phyloP scores from a whole-genome alignment of 2,797 vertebrate species.

The Tarsius wallacei region DNA sequence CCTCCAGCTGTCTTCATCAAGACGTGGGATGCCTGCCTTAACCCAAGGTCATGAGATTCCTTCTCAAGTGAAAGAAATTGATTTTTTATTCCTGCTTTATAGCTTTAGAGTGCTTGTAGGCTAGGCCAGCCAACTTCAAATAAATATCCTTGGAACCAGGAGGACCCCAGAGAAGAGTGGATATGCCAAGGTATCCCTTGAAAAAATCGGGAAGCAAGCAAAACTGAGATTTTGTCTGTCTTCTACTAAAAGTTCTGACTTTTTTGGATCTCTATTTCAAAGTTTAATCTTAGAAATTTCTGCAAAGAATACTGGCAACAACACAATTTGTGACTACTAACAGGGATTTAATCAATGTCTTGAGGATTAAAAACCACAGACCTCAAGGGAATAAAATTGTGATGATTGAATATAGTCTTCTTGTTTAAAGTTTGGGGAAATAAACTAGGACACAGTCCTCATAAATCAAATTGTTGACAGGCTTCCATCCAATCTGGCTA shows the following conservation, averaged over 20 bases:
- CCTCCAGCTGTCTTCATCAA: not conserved
- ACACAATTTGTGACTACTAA: conserved; percentile 66
- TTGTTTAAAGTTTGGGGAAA: conserved; percentile 72
- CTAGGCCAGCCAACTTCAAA: not conserved
- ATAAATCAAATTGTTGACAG: conserved; percentile 84
- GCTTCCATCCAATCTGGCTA: conserved; percentile 1
- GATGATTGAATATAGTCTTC: conserved; percentile 75
- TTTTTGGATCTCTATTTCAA: not conserved
- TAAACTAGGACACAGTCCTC: not conserved
- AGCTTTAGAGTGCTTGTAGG: not conserved
- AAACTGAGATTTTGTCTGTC: not conserved
- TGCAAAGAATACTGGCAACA: conserved; percentile 42
- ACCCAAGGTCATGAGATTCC: not conserved
- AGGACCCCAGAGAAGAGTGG: not conserved
- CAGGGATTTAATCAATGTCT: conserved; percentile 78
- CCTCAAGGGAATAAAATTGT: conserved; percentile 79
- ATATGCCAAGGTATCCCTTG: not conserved
- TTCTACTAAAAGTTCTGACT: not conserved
- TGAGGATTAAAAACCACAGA: conserved; percentile 76
- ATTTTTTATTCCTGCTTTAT: conserved; percentile 21
- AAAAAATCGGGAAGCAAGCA: not conserved
- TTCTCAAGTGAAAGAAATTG: not conserved
- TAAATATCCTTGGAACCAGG: not conserved
- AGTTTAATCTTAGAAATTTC: conserved; percentile 44
- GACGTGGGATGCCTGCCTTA: not conserved